Base-by-base conservation (phyloP, 92 coral and sea anemone genomes). In the Heteractis magnifica region DNA sequence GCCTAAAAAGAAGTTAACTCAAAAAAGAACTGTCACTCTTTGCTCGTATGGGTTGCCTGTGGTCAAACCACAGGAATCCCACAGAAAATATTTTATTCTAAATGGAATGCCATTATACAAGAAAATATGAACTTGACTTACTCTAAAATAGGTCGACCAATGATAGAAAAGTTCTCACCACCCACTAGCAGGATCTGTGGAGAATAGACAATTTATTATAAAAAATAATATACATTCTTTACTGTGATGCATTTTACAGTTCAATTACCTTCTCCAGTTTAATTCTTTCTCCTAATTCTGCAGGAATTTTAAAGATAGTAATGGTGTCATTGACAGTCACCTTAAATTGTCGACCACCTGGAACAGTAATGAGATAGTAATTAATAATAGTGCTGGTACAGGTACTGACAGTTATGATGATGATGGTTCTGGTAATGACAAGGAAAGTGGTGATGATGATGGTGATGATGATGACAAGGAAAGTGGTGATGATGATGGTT, bases 271-370 rank as follows among this genome's bases (percentile, higher is more conserved):
- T 96, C 84, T 96, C 99, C 76, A 96, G 88, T 83, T 86, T 88
- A 81, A 96, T 96, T 75, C 79, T 90, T 52, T 94, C 94, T 68
- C 99, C 99, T 79, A 92, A 86, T 65, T 94, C 93, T 75, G 97
- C 99, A 78, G 87, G 82, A 65, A 96, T 88, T 75, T 91, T 92
- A 87, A 92, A 88, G 77, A 96, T 90, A 52, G 93, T 82, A 68
- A 96, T 94, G 0, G 92, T 90, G 60, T 96, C 99, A 87, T 92
- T 92, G 8, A 84, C 86, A 48, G 99, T 89, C 21, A 96, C 83
- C 81, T 96, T 96, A 74, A 96, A 96, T 84, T 96, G 99, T 14
- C 99, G 93, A 44, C 99, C 99, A 72, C 99, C 99, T 96, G 51
- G 70, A 58, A 48, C 26, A 51, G 12, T 21, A 80, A 73, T 15